Evolutionary conservation across 2,113 vertebrate genomes (phyloP), one percentile per base, ranked within the genome.

Genomic region (Gymnobelideus leadbeateri): DNA sequence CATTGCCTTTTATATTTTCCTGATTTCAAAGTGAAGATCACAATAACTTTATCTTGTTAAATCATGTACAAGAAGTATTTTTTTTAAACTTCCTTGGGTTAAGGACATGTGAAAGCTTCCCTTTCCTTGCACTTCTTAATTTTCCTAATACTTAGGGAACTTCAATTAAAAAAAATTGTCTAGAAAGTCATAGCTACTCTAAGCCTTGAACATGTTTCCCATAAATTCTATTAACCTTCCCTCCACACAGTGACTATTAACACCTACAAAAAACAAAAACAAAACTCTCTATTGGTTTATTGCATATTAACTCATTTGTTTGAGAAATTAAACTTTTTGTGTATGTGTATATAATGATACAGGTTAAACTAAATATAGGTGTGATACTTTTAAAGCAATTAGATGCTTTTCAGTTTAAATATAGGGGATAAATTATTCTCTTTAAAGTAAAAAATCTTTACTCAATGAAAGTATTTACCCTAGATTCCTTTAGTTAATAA

Each of bases 381-480:
- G 28, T 89, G 11, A 31, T 23, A 55, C 43, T 95, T 8, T 93
- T 6, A 53, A 50, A 91, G 37, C 53, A 94, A 91, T 52, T 16
- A 91, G 10, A 55, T 50, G 19, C 89, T 93, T 96, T 89, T 95
- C 68, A 96, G 51, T 53, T 12, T 93, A 21, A n/a, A 31, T 8
- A 43, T 6, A 47, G 11, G 4, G 37, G 8, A 61, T 53, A 24
- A n/a, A 68, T 57, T 89, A 96, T 96, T 93, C 3, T 54, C 28
- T 52, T 7, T 31, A 26, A 89, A 77, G 28, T 19, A 31, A 49
- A 49, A 49, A 49, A 43, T 54, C 37, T 77, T 92, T 12, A 31
- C 37, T 90, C 92, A 89, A 47, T 23, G 68, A 92, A 91, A 90
- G 16, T 7, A 43, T 92, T 92, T 95, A 6, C 24, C 16, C 26